These are phyloP conservation scores for Gallinago stenura DNA, from an alignment of 2,797 vertebrate genomes.

Conservation along the genomic window DNA sequence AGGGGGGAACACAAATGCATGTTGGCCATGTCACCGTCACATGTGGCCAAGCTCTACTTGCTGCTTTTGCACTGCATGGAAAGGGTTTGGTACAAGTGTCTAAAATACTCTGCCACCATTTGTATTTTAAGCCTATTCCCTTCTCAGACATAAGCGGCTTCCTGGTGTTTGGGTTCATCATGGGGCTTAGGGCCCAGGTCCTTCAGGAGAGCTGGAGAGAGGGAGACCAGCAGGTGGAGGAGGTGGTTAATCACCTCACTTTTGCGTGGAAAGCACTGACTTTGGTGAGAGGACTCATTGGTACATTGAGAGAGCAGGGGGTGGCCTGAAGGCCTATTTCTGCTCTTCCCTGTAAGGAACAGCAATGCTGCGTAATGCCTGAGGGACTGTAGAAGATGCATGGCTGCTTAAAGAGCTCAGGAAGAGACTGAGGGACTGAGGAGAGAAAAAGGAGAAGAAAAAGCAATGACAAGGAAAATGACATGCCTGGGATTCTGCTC, in stretches of 20 bases:
- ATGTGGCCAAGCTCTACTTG: neutral
- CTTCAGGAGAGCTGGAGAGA: neutral
- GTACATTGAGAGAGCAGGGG: neutral
- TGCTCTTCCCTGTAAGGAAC: neutral
- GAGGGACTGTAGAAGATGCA: neutral
- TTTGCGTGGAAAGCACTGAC: neutral
- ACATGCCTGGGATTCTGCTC: neutral
- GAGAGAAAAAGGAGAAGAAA: neutral
- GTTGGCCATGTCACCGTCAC: neutral
- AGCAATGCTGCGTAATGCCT: neutral
- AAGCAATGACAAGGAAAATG: neutral
- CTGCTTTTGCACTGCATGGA: neutral
- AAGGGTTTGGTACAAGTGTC: neutral
- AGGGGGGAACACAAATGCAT: rapidly evolving
- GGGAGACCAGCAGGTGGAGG: neutral
- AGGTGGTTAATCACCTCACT: neutral
- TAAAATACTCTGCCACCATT: neutral
- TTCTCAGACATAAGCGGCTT: neutral
- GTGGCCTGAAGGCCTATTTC: neutral
- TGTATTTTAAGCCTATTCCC: neutral
- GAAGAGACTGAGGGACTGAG: neutral
- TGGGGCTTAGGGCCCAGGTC: no score
- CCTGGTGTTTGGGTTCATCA: neutral
- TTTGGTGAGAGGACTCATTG: neutral
- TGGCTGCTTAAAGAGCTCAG: neutral